Evolutionary conservation across 2,113 vertebrate species (phyloP).

Genomic region (Tetrax tetrax): DNA sequence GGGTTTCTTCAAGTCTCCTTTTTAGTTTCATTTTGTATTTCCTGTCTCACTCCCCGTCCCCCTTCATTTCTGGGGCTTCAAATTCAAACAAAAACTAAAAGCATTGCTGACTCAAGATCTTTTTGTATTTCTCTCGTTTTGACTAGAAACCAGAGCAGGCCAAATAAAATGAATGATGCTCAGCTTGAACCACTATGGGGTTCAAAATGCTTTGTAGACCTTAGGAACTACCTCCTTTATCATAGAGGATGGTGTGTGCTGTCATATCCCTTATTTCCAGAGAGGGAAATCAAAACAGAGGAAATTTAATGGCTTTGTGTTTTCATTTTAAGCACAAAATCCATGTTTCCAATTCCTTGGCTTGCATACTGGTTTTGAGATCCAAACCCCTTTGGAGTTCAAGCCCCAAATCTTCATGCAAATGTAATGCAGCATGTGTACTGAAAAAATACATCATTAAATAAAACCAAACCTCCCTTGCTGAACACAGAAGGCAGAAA

Average conservation of each 20-base stretch:
- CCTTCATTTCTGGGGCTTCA: background rate
- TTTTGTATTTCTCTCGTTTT: background rate
- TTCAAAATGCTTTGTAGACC: background rate
- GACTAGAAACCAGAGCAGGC: background rate
- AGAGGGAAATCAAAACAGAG: background rate
- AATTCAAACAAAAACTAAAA: background rate
- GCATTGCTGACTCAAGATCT: background rate
- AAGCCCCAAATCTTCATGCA: background rate
- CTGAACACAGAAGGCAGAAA: background rate
- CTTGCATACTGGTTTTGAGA: background rate
- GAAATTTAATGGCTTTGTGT: background rate
- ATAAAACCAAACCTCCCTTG: background rate
- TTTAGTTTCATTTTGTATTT: conserved; percentile 44
- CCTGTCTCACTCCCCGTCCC: background rate
- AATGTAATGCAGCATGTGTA: background rate
- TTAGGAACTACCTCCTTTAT: background rate
- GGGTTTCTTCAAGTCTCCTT: background rate
- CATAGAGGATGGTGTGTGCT: background rate
- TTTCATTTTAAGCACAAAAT: background rate
- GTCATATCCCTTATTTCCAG: background rate
- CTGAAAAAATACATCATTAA: background rate
- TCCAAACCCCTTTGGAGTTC: background rate
- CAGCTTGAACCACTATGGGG: background rate
- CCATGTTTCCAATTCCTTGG: background rate
- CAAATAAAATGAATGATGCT: background rate